Conservation (phyloP, 2,113 vertebrate genomes). For the Chunga burmeisteri region DNA sequence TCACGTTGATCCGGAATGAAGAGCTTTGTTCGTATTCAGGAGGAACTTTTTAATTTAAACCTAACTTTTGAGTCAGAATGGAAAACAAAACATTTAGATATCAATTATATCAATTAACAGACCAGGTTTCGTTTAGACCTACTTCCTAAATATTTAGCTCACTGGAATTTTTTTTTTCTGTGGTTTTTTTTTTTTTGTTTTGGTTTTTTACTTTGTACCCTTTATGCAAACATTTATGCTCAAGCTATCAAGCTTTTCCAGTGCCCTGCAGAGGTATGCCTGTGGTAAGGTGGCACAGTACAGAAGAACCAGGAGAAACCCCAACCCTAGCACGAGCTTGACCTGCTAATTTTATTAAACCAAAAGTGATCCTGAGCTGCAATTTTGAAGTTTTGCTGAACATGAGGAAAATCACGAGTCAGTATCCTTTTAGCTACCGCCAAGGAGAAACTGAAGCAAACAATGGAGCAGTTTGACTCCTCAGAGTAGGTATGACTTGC, state of each 20-base stretch:
- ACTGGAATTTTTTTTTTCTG: neutral
- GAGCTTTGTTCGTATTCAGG: neutral
- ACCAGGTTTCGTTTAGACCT: neutral
- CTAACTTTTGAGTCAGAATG: neutral
- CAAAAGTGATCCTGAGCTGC: neutral
- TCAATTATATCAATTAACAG: neutral
- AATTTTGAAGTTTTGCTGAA: neutral
- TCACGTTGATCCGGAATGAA: neutral
- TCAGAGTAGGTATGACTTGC: neutral
- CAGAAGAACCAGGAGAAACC: neutral
- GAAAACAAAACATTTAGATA: neutral
- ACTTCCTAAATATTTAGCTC: neutral
- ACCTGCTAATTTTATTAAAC: neutral
- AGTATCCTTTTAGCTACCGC: neutral
- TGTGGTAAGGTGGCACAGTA: accelerated
- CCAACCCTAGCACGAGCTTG: neutral
- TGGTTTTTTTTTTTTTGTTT: accelerated
- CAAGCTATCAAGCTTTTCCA: neutral
- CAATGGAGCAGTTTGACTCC: neutral
- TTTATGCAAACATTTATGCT: neutral
- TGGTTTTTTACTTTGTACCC: too few species aligned
- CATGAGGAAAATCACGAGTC: neutral
- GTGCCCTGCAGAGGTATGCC: neutral
- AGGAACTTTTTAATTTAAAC: neutral
- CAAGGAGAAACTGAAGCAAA: neutral